phyloP scores from a whole-genome alignment of 2,888 invertebrate species.

The Melieria picta region DNA sequence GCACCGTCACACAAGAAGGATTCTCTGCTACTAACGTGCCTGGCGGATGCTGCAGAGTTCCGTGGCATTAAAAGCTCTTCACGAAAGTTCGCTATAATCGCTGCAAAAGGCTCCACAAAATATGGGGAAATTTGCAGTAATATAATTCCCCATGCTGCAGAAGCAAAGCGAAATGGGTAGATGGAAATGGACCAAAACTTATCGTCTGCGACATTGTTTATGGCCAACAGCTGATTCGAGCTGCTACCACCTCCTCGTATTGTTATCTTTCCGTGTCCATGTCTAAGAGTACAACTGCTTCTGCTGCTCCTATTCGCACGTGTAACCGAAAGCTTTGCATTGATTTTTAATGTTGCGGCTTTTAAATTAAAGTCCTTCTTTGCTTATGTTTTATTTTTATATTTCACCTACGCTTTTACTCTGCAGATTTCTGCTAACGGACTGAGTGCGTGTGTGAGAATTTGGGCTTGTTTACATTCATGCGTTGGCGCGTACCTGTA shows the following conservation, averaged over 20 bases:
- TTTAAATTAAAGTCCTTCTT: background rate
- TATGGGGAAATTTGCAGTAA: slow-evolving; percentile 23
- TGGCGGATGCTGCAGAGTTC: slow-evolving; percentile 39
- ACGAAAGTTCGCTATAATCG: background rate
- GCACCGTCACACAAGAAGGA: slow-evolving; percentile 53
- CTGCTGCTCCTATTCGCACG: slow-evolving; percentile 11
- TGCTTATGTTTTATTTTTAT: background rate
- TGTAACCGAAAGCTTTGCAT: slow-evolving; percentile 36
- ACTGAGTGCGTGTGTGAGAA: too few relatives aligned
- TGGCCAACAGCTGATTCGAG: slow-evolving; percentile 26
- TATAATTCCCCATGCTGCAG: slow-evolving; percentile 1
- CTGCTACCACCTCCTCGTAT: slow-evolving; percentile 2
- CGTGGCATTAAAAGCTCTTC: slow-evolving; percentile 9
- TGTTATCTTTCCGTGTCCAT: background rate
- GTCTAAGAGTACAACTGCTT: background rate
- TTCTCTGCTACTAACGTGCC: slow-evolving; percentile 53
- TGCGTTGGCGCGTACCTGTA: background rate
- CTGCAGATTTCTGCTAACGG: background rate
- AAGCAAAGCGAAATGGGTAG: slow-evolving; percentile 20
- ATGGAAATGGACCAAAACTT: slow-evolving; percentile 27
- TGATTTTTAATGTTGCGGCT: slow-evolving; percentile 29
- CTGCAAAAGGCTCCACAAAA: slow-evolving; percentile 4
- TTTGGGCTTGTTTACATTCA: background rate
- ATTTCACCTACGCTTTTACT: background rate
- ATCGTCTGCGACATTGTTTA: slow-evolving; percentile 33